Evolutionary conservation across 2,113 vertebrate genomes (phyloP).

Genomic region (Osmerus mordax): DNA sequence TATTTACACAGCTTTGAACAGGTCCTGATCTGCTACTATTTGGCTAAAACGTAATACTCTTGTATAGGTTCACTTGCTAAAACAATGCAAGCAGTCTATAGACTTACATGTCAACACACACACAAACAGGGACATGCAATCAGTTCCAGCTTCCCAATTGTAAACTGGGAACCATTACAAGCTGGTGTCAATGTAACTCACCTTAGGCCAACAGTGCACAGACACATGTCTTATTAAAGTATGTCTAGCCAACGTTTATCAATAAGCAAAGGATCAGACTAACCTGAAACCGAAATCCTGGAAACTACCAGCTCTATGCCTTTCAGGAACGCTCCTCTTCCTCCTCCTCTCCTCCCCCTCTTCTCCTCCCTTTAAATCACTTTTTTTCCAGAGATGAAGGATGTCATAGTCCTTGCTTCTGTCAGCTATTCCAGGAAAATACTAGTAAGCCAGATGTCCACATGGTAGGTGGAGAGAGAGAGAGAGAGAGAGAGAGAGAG

Average conservation of each 20-base stretch:
- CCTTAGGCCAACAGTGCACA: background rate
- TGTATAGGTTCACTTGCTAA: too few relatives aligned
- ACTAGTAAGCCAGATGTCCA: constrained; percentile 20
- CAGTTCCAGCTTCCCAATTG: too few relatives aligned
- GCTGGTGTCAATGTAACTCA: too few relatives aligned
- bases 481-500: constrained; percentile 17
- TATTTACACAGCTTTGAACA: too few relatives aligned
- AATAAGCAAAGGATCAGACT: constrained; percentile 15
- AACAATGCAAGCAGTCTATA: too few relatives aligned
- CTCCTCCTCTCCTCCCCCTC: constrained; percentile 6
- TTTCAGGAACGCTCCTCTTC: constrained; percentile 16
- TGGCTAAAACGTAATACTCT: too few relatives aligned
- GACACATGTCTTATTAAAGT: background rate
- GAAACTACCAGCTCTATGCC: background rate
- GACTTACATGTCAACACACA: background rate
- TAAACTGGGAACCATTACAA: too few relatives aligned
- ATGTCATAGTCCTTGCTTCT: constrained; percentile 10
- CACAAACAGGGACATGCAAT: background rate
- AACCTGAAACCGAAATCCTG: constrained; percentile 43
- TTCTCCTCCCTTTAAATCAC: background rate
- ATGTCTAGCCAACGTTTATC: background rate
- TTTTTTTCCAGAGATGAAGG: background rate
- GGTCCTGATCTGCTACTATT: too few relatives aligned
- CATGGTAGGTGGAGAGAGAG: constrained; percentile 29
- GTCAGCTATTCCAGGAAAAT: constrained; percentile 22